Evolutionary conservation across 1,140 invertebrate species (phyloP).

Genomic region (Drosophila lini): DNA sequence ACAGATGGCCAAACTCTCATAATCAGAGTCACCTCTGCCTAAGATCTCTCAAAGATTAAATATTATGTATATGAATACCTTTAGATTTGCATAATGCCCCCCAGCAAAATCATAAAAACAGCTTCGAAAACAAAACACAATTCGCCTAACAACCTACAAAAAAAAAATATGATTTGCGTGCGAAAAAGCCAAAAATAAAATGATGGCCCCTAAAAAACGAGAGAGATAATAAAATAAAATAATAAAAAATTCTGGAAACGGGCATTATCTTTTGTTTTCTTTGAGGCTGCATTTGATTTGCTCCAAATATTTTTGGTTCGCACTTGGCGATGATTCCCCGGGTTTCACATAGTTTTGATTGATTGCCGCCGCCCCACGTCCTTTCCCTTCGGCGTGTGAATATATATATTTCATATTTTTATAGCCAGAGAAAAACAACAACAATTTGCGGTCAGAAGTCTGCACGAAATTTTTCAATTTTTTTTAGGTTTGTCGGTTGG

Average conservation of each 20-base stretch:
- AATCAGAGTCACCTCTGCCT: constrained; percentile 4
- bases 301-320: constrained; percentile 75
- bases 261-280: constrained; percentile 38
- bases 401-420: constrained; percentile 80
- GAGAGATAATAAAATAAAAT: constrained; percentile 15
- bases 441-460: constrained; percentile 70
- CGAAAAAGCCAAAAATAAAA: constrained; percentile 62
- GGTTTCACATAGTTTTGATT: constrained; percentile 73
- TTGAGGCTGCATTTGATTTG: constrained; percentile 72
- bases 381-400: constrained; percentile 65
- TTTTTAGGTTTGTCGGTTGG: constrained; percentile 15
- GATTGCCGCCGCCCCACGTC: constrained; percentile 54
- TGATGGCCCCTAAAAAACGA: constrained; percentile 1
- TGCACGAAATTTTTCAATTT: constrained; percentile 72
- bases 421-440: constrained; percentile 51
- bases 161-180: constrained; percentile 71
- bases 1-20: neutral
- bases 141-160: constrained; percentile 12
- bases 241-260: constrained; percentile 12
- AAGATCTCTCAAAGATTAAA: constrained; percentile 12
- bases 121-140: constrained; percentile 26
- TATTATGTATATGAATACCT: constrained; percentile 18
- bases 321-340: constrained; percentile 64
- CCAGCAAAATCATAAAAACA: constrained; percentile 25
- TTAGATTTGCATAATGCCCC: constrained; percentile 68